These are phyloP conservation scores for Drosophila villosipedis DNA, from an alignment of 2,888 invertebrate species.

Conservation along the genomic window DNA sequence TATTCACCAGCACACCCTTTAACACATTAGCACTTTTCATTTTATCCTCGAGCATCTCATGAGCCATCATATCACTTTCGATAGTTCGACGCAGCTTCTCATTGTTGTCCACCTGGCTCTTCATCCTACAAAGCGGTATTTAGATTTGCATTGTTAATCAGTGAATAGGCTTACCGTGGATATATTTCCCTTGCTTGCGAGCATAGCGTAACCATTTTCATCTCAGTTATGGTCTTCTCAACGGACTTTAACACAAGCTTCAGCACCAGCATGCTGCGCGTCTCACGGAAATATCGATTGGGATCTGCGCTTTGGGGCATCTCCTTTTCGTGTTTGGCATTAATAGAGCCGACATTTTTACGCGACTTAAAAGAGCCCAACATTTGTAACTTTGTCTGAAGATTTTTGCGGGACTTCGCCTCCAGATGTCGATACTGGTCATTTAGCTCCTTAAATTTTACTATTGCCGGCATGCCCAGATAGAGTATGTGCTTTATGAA, in stretches of 20 bases:
- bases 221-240: conserved; percentile 81
- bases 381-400: conserved; percentile 73
- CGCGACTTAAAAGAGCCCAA: conserved; percentile 56
- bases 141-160: background rate
- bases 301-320: conserved; percentile 41
- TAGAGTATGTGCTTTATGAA: conserved; percentile 83
- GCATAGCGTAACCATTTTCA: conserved; percentile 83
- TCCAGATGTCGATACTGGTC: conserved; percentile 78
- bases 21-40: conserved; percentile 75
- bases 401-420: conserved; percentile 75
- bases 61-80: conserved; percentile 73
- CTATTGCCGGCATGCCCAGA: conserved; percentile 83
- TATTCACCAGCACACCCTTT: conserved; percentile 79
- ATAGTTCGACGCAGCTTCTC: conserved; percentile 78
- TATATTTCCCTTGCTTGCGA: conserved; percentile 82
- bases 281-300: conserved; percentile 83
- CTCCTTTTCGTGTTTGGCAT: conserved; percentile 31
- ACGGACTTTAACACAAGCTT: conserved; percentile 79
- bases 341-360: conserved; percentile 25
- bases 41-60: conserved; percentile 75
- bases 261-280: conserved; percentile 82
- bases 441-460: conserved; percentile 75
- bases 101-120: conserved; percentile 82
- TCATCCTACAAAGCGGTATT: conserved; percentile 70
- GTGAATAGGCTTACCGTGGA: conserved; percentile 73